These are phyloP conservation scores for Micromys minutus DNA, from an alignment of 2,113 vertebrate species.

Conservation along the genomic window DNA sequence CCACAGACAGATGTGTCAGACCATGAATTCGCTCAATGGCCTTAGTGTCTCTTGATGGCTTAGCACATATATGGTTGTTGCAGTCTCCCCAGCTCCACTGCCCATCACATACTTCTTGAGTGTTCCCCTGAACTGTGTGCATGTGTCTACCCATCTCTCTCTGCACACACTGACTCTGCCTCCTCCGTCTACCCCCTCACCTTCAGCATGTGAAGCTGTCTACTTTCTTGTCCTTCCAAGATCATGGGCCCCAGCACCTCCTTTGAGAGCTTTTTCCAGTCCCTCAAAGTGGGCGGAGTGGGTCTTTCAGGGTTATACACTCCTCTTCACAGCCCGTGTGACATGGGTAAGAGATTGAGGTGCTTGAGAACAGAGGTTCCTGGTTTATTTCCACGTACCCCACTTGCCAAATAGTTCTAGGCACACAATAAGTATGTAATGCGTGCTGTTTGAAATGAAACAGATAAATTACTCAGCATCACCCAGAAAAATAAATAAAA, in stretches of 20 bases:
- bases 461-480: background rate
- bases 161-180: fast-evolving
- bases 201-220: fast-evolving
- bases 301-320: background rate
- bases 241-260: background rate
- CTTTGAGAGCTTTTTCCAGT: background rate
- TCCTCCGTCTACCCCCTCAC: background rate
- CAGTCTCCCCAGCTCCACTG: background rate
- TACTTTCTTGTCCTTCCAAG: background rate
- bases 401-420: background rate
- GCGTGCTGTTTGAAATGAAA: background rate
- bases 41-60: background rate
- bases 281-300: background rate
- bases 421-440: background rate
- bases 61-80: too few species aligned
- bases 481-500: background rate
- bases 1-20: background rate
- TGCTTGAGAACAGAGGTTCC: background rate
- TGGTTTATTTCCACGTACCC: background rate
- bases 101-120: background rate
- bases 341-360: too few species aligned
- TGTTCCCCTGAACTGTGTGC: background rate
- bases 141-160: background rate
- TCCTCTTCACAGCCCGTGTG: background rate
- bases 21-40: background rate